Percentiles rank a stretch among this genome's conserved stretches.
Evolutionary conservation across 2,888 invertebrate species (phyloP).

Genomic region (Plagodis pulveraria): DNA sequence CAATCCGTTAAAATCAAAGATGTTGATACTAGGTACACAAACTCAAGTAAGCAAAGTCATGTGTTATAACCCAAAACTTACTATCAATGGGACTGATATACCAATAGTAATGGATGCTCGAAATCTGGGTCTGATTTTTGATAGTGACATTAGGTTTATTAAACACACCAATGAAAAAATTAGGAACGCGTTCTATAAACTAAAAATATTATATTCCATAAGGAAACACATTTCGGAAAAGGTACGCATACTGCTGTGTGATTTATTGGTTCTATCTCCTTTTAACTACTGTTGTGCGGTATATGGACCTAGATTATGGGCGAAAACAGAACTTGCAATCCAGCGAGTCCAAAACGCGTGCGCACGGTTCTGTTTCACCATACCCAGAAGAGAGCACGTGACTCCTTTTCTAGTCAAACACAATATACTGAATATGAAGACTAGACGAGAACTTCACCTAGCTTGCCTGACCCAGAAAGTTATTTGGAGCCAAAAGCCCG

Average conservation of each 20-base stretch:
- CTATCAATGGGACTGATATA: not conserved
- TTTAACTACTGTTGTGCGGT: not conserved
- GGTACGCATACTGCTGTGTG: not conserved
- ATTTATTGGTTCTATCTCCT: not conserved
- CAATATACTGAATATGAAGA: too few relatives aligned
- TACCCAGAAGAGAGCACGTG: too few relatives aligned
- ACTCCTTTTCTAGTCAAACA: not conserved
- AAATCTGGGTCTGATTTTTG: not conserved
- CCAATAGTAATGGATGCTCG: not conserved
- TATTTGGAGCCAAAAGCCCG: too few relatives aligned
- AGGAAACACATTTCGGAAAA: not conserved
- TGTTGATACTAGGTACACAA: not conserved
- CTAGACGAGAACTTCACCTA: too few relatives aligned
- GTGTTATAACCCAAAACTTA: not conserved
- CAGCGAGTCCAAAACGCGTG: too few relatives aligned
- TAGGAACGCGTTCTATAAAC: not conserved
- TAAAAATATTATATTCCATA: not conserved
- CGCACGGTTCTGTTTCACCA: too few relatives aligned
- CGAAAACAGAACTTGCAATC: too few relatives aligned
- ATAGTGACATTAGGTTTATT: not conserved
- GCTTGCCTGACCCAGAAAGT: too few relatives aligned
- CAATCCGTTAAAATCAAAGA: not conserved
- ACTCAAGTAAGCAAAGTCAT: not conserved
- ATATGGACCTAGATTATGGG: too few relatives aligned
- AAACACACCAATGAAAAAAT: not conserved